These are phyloP conservation scores for Osmerus mordax DNA, from an alignment of 2,113 vertebrate genomes.

Conservation along the genomic window DNA sequence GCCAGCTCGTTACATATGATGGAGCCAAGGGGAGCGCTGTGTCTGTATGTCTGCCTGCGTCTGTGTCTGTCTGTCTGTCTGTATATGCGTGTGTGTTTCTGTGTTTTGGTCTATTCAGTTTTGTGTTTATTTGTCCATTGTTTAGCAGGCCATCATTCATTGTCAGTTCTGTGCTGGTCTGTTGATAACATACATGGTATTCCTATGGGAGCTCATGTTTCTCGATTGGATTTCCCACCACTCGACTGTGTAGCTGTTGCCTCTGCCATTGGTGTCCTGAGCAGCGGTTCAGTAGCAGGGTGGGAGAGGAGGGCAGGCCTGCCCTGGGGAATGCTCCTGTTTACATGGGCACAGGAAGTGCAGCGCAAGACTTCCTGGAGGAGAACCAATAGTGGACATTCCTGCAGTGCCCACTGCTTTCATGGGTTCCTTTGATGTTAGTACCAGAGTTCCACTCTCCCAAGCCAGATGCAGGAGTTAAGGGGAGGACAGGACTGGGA, in stretches of 20 bases:
- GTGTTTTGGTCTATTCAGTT: not conserved
- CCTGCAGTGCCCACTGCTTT: conserved; percentile 47
- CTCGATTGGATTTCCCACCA: not conserved
- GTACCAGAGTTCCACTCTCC: conserved; percentile 1
- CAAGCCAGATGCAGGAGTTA: conserved; percentile 8
- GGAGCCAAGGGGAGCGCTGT: too few relatives aligned
- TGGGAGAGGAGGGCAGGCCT: conserved; percentile 7
- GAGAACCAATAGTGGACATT: conserved; percentile 57
- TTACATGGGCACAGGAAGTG: conserved; percentile 59
- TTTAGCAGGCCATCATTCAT: not conserved
- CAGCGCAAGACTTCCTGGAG: conserved; percentile 61
- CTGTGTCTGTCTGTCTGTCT: not conserved
- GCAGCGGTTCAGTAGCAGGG: conserved; percentile 6
- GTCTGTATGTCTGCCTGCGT: too few relatives aligned
- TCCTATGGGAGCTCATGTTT: not conserved
- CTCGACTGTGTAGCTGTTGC: not conserved
- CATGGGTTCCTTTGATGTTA: conserved; percentile 26
- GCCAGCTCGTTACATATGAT: conserved; percentile 37
- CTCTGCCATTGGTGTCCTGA: not conserved
- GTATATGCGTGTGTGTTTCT: not conserved
- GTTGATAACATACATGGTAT: not conserved
- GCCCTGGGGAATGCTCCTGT: conserved; percentile 54
- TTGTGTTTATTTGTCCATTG: not conserved
- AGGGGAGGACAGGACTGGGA: conserved; percentile 7
- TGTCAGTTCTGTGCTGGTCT: not conserved